A percentile compares a stretch with the other conserved stretches of the same genome.
phyloP scores from a whole-genome alignment of 1,140 invertebrate species.

The Eriosoma lanigerum region DNA sequence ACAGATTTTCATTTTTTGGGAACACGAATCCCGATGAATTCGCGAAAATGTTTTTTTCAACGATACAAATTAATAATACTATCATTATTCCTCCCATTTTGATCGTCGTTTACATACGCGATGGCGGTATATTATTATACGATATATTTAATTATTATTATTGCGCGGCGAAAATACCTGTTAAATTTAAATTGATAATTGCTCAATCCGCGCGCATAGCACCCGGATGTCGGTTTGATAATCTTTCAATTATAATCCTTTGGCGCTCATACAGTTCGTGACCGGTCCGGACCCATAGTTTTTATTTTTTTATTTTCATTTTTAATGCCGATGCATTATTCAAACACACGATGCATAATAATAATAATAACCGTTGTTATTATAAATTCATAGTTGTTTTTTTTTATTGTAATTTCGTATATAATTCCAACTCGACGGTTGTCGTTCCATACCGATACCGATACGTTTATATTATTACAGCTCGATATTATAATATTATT shows the following conservation, averaged over 20 bases:
- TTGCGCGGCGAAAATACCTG: not conserved
- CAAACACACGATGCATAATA: conserved; percentile 26
- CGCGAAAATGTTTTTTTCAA: too few species aligned
- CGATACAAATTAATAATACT: too few species aligned
- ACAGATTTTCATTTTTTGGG: too few species aligned
- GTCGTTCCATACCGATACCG: not conserved
- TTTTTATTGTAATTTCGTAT: too few species aligned
- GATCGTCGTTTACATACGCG: too few species aligned
- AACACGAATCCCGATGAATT: too few species aligned
- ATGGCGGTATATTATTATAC: not conserved
- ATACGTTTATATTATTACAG: not conserved
- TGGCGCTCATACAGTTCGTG: conserved; percentile 9
- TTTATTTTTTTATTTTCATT: not conserved
- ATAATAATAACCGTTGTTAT: not conserved
- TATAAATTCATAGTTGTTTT: not conserved
- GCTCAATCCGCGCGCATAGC: not conserved
- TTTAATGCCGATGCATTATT: conserved; percentile 8
- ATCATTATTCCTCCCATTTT: too few species aligned
- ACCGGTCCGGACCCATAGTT: not conserved
- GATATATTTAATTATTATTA: not conserved
- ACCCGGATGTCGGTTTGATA: not conserved
- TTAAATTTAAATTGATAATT: not conserved
- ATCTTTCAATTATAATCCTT: conserved; percentile 29
- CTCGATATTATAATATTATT: not conserved
- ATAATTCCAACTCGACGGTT: too few species aligned